These are phyloP conservation scores for Rhineura floridana DNA, from an alignment of 2,113 vertebrate genomes.

Conservation along the genomic window DNA sequence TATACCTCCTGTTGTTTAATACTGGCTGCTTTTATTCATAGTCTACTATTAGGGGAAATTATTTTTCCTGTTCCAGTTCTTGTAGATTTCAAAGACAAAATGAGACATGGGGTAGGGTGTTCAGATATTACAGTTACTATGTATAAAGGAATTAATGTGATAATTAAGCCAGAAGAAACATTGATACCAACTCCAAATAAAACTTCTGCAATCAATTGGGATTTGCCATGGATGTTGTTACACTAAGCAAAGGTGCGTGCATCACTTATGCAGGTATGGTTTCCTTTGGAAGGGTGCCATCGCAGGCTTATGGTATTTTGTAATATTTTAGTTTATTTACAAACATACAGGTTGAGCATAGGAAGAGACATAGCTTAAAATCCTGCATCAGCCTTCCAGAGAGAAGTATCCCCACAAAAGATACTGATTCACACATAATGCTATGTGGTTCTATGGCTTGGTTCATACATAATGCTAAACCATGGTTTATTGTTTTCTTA, in stretches of 20 bases:
- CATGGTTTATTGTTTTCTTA: too few relatives aligned
- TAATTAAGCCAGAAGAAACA: not conserved
- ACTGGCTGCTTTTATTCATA: conserved; percentile 36
- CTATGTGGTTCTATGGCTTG: too few relatives aligned
- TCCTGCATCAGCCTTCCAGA: not conserved
- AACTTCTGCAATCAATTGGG: not conserved
- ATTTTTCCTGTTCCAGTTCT: conserved; percentile 30
- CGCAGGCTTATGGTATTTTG: not conserved
- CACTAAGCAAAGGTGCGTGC: not conserved
- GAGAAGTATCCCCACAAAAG: not conserved
- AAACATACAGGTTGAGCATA: not conserved
- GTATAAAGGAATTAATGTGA: not conserved
- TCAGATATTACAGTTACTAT: conserved; percentile 24
- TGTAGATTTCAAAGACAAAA: conserved; percentile 5
- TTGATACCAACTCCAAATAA: not conserved
- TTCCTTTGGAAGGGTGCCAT: not conserved
- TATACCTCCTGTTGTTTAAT: not conserved
- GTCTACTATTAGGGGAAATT: conserved; percentile 8
- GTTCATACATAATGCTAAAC: too few relatives aligned
- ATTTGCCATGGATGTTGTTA: not conserved
- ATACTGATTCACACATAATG: too few relatives aligned
- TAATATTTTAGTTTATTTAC: too few relatives aligned
- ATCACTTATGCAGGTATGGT: not conserved
- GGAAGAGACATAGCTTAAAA: not conserved
- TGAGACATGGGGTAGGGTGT: not conserved